A percentile compares a stretch with the other conserved stretches of the same genome.
Evolutionary conservation across 2,888 invertebrate genomes (phyloP).

Genomic region (Troglohyphantes excavatus): DNA sequence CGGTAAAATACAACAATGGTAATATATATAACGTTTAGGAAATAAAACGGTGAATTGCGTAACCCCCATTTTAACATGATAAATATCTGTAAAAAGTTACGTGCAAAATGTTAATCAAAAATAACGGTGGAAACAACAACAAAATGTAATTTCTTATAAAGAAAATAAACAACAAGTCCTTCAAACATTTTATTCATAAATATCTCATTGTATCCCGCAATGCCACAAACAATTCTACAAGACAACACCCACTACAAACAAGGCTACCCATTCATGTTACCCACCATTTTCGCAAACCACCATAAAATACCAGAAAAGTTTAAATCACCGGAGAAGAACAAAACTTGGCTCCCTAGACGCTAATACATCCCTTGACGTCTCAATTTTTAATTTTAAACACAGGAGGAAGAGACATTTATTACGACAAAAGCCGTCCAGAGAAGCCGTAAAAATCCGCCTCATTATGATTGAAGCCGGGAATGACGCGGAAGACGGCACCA

Average conservation of each 20-base stretch:
- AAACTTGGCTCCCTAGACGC: neutral
- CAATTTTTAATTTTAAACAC: constrained; percentile 22
- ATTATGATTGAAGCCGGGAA: constrained; percentile 14
- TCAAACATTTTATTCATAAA: no score
- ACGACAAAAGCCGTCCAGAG: constrained; percentile 12
- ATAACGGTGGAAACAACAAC: no score
- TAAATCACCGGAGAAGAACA: neutral
- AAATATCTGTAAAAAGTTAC: no score
- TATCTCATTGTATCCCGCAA: no score
- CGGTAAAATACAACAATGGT: no score
- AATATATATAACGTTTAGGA: no score
- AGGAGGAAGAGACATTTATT: constrained; percentile 8
- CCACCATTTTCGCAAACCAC: neutral
- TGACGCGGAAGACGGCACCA: constrained; percentile 11
- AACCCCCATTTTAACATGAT: no score
- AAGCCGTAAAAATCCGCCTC: constrained; percentile 27
- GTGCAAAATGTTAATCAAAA: no score
- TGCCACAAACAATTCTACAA: neutral
- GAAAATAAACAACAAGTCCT: neutral
- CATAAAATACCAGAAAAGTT: neutral
- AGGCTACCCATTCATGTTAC: neutral
- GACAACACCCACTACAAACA: neutral
- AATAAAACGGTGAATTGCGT: no score
- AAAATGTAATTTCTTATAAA: neutral
- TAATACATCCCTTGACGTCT: neutral